phyloP scores from a whole-genome alignment of 2,113 vertebrate species.

The Actinemys pallida region DNA sequence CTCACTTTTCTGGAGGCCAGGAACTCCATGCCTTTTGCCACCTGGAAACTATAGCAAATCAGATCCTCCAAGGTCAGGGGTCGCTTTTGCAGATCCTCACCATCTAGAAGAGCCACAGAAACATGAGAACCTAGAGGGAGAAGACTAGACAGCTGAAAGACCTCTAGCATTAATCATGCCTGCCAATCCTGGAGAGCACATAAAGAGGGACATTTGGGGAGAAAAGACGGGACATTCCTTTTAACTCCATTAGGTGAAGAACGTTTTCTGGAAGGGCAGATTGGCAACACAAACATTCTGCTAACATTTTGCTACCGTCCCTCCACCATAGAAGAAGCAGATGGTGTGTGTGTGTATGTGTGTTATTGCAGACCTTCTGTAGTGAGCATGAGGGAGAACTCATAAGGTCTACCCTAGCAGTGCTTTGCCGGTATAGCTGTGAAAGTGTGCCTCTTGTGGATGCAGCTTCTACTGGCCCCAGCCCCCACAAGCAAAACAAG shows the following conservation, averaged over 20 bases:
- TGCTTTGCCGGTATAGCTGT: neutral
- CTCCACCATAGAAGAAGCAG: neutral
- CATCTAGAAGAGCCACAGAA: conserved; percentile 79
- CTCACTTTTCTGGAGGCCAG: conserved; percentile 93
- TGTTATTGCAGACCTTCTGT: neutral
- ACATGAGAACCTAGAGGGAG: neutral
- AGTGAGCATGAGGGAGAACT: neutral
- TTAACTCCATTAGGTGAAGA: accelerated
- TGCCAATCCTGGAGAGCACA: neutral
- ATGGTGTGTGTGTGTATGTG: neutral
- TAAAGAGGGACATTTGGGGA: neutral
- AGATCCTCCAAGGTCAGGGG: conserved; percentile 92
- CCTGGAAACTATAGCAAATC: conserved; percentile 97
- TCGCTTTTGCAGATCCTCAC: conserved; percentile 91
- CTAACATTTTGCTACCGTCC: neutral
- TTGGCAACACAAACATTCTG: neutral
- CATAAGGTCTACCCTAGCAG: neutral
- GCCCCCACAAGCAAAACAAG: neutral
- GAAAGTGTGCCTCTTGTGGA: neutral
- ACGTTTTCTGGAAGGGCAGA: neutral
- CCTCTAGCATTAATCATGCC: neutral
- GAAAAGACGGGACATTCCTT: neutral
- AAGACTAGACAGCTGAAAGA: neutral
- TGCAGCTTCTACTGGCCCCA: neutral
- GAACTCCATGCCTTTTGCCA: conserved; percentile 97